phyloP scores from a whole-genome alignment of 2,113 vertebrate genomes.

The Anser brachyrhynchus region DNA sequence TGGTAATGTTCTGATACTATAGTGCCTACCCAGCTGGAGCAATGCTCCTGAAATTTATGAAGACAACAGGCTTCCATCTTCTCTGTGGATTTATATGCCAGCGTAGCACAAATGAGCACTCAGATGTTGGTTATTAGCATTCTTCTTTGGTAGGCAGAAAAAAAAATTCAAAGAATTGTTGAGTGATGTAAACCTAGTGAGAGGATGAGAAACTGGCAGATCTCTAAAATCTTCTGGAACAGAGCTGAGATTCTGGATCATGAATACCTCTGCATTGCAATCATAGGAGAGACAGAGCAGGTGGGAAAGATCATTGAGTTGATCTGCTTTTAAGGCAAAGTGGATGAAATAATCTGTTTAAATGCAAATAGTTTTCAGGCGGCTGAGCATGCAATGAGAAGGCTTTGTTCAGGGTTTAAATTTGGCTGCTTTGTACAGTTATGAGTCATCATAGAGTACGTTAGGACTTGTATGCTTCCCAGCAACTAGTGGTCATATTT shows the following conservation, averaged over 20 bases:
- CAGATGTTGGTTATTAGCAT: not conserved
- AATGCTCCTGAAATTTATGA: not conserved
- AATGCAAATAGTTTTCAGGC: not conserved
- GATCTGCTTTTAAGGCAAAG: not conserved
- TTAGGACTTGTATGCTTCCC: not conserved
- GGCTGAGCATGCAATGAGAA: accelerated
- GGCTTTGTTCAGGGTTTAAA: not conserved
- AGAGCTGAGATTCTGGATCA: not conserved
- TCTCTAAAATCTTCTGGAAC: not conserved
- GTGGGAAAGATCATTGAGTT: not conserved
- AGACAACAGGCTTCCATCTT: not conserved
- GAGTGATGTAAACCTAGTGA: not conserved
- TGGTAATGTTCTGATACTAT: not conserved
- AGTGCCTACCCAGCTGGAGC: not conserved
- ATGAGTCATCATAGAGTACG: accelerated
- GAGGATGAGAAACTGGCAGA: not conserved
- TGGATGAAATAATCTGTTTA: not conserved
- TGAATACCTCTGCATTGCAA: not conserved
- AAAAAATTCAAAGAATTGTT: not conserved
- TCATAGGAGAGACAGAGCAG: not conserved
- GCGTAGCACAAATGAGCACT: not conserved
- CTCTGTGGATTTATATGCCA: not conserved
- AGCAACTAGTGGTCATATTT: not conserved
- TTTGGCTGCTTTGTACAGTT: not conserved
- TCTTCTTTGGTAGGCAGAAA: not conserved